These are phyloP conservation scores for Dendrocincla tyrannina DNA, from an alignment of 2,797 vertebrate genomes.

Conservation along the genomic window DNA sequence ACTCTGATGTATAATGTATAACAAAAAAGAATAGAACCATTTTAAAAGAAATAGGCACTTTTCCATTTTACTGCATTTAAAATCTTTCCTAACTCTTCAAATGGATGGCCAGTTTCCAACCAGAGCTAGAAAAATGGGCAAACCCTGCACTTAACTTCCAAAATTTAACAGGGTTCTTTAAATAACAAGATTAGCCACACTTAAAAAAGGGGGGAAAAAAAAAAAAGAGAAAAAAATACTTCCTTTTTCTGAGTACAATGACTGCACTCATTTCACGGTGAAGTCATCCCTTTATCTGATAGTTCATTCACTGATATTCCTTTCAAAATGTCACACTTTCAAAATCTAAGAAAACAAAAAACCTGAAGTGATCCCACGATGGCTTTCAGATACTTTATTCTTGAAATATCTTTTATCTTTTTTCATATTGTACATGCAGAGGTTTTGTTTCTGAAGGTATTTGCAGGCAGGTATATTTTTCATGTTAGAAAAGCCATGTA, in stretches of 20 bases:
- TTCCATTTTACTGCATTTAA: slow-evolving; percentile 2
- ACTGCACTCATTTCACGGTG: slow-evolving; percentile 34
- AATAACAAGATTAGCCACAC: neutral
- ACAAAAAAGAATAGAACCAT: slow-evolving; percentile 62
- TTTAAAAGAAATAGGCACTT: slow-evolving; percentile 61
- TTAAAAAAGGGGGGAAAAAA: neutral
- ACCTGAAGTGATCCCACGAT: neutral
- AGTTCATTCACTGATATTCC: slow-evolving; percentile 50
- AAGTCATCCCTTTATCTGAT: slow-evolving; percentile 58
- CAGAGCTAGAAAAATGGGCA: slow-evolving; percentile 15
- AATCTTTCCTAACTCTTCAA: slow-evolving; percentile 36
- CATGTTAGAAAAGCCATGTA: neutral
- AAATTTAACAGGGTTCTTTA: slow-evolving; percentile 25
- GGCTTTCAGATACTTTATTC: slow-evolving; percentile 18
- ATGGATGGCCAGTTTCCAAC: slow-evolving; percentile 4
- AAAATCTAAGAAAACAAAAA: slow-evolving; percentile 45
- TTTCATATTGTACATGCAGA: neutral
- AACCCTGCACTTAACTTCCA: slow-evolving; percentile 18
- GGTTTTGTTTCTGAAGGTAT: neutral
- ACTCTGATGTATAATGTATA: slow-evolving; percentile 74
- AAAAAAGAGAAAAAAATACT: neutral
- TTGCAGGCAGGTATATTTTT: neutral
- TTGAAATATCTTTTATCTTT: slow-evolving; percentile 4
- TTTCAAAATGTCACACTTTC: slow-evolving; percentile 54
- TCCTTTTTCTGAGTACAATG: slow-evolving; percentile 9